A percentile compares a stretch with the other conserved stretches of the same genome.
These are phyloP conservation scores for Plebejus melissa DNA, from an alignment of 2,888 invertebrate genomes.

Conservation along the genomic window DNA sequence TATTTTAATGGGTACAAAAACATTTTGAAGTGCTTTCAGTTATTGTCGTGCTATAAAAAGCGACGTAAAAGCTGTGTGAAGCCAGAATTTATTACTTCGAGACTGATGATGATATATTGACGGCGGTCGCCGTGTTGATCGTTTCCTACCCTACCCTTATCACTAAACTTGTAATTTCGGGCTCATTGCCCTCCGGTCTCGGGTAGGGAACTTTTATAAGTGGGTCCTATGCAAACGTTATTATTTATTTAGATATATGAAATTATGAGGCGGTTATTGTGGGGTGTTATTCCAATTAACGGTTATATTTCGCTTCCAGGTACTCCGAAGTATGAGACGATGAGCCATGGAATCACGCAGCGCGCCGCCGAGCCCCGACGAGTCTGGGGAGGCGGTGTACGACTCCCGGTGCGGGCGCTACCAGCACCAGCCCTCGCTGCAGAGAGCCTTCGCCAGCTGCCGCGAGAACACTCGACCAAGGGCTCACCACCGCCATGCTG, in stretches of 20 bases:
- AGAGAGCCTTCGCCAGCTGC: slow-evolving; percentile 69
- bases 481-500: slow-evolving; percentile 66
- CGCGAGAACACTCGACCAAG: slow-evolving; percentile 64
- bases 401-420: slow-evolving; percentile 87
- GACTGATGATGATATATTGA: slow-evolving; percentile 78
- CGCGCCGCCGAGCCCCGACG: slow-evolving; percentile 79
- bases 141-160: slow-evolving; percentile 77
- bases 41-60: slow-evolving; percentile 41
- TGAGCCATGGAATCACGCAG: slow-evolving; percentile 79
- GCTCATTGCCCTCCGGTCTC: slow-evolving; percentile 69
- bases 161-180: slow-evolving; percentile 69
- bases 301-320: slow-evolving; percentile 54
- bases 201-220: slow-evolving; percentile 51
- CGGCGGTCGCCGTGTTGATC: slow-evolving; percentile 73
- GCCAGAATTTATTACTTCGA: slow-evolving; percentile 67
- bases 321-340: slow-evolving; percentile 65
- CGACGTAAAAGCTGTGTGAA: slow-evolving; percentile 61
- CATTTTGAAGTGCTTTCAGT: slow-evolving; percentile 17
- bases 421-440: slow-evolving; percentile 76
- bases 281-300: slow-evolving; percentile 21
- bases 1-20: slow-evolving; percentile 24
- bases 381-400: slow-evolving; percentile 81
- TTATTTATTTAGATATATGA: slow-evolving; percentile 24
- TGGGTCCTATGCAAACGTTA: slow-evolving; percentile 23
- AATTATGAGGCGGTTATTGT: slow-evolving; percentile 13